Percentiles rank a stretch among this genome's conserved stretches.
phyloP scores from a whole-genome alignment of 2,888 invertebrate species.

The Elaeidobius kamerunicus region DNA sequence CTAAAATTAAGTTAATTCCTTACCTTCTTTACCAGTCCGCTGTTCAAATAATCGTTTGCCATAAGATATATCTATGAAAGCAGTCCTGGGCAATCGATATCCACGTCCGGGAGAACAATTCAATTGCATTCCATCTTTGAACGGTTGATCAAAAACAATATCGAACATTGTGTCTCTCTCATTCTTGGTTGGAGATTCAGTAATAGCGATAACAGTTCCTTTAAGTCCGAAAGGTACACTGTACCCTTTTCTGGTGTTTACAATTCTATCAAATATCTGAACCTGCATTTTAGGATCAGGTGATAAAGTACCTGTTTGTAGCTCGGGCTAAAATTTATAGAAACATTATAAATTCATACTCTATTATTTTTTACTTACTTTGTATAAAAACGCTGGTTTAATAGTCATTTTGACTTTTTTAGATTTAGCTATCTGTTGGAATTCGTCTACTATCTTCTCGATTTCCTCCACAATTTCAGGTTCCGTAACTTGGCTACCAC shows the following conservation, averaged over 20 bases:
- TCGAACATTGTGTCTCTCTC: constrained; percentile 63
- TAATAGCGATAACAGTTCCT: constrained; percentile 81
- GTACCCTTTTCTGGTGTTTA: constrained; percentile 70
- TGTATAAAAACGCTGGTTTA: constrained; percentile 55
- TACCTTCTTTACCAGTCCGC: constrained; percentile 39
- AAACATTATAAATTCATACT: neutral
- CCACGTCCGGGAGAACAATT: constrained; percentile 53
- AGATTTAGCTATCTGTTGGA: constrained; percentile 33
- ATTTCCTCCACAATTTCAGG: constrained; percentile 59
- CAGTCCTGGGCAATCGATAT: constrained; percentile 53
- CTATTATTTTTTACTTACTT: constrained; percentile 10
- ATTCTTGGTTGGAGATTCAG: constrained; percentile 41
- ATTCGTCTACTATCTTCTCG: constrained; percentile 52
- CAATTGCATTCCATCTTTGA: constrained; percentile 62
- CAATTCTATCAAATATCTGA: constrained; percentile 78
- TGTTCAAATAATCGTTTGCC: constrained; percentile 50
- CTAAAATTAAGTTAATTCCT: neutral
- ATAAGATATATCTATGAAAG: constrained; percentile 61
- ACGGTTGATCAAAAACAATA: constrained; percentile 75
- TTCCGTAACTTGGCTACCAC: constrained; percentile 71
- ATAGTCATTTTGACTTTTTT: constrained; percentile 69
- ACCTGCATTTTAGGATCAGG: constrained; percentile 69
- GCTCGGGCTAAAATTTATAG: constrained; percentile 45
- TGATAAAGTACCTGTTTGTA: constrained; percentile 51
- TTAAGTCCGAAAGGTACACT: constrained; percentile 77